Evolutionary conservation across 2,113 vertebrate genomes (phyloP).

Genomic region (Cheilinus undulatus): DNA sequence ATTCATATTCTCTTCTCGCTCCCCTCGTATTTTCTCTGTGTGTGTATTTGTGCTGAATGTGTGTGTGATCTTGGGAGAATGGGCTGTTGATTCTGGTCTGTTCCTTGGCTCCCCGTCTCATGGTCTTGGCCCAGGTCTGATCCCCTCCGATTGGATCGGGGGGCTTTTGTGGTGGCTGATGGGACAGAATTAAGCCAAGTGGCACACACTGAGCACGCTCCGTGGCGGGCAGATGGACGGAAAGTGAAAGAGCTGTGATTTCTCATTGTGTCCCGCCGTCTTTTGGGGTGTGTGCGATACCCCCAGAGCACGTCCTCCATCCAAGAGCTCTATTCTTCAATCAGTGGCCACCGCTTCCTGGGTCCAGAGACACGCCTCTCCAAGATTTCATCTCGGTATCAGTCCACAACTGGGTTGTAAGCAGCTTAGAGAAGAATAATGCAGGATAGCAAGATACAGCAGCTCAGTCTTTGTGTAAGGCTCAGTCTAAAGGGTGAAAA

Average conservation of each 20-base stretch:
- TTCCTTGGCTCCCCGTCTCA: constrained; percentile 77
- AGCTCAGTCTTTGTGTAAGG: constrained; percentile 64
- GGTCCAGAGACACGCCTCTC: constrained; percentile 78
- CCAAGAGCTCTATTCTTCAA: constrained; percentile 79
- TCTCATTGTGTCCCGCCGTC: constrained; percentile 80
- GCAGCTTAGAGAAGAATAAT: constrained; percentile 74
- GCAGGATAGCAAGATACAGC: constrained; percentile 56
- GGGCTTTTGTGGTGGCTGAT: constrained; percentile 83
- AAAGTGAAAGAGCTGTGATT: constrained; percentile 83
- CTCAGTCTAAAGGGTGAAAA: constrained; percentile 24
- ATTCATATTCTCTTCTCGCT: constrained; percentile 16
- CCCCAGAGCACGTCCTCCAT: constrained; percentile 73
- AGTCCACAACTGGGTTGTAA: constrained; percentile 74
- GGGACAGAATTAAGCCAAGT: constrained; percentile 82
- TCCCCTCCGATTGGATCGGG: constrained; percentile 81
- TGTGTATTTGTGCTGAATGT: constrained; percentile 31
- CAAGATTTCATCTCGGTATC: constrained; percentile 77
- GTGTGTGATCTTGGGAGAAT: constrained; percentile 76
- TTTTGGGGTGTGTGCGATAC: constrained; percentile 77
- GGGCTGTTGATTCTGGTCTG: constrained; percentile 79
- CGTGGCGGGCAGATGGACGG: constrained; percentile 80
- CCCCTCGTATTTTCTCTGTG: constrained; percentile 32
- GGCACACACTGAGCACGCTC: constrained; percentile 80
- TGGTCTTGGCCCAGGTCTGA: constrained; percentile 79
- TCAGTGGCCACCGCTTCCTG: constrained; percentile 76